A percentile compares a stretch with the other conserved stretches of the same genome.
Conservation (phyloP, 2,888 invertebrate genomes). For the Lycaena phlaeas region DNA sequence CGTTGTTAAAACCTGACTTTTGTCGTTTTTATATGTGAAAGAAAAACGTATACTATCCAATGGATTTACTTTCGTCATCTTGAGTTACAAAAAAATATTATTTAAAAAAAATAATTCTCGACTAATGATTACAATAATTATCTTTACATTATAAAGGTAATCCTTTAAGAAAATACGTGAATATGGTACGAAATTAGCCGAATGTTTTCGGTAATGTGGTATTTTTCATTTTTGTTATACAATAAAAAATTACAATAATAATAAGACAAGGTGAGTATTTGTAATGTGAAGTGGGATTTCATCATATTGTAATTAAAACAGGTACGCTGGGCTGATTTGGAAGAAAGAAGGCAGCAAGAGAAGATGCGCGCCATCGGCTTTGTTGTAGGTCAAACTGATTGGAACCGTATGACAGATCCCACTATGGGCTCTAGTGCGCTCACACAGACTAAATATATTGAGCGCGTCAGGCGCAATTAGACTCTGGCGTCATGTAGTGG, state of each 20-base stretch:
- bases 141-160: too few species aligned
- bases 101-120: too few species aligned
- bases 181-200: too few species aligned
- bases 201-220: too few species aligned
- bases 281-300: slow-evolving; percentile 31
- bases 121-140: too few species aligned
- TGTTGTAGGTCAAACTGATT: slow-evolving; percentile 97
- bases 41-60: too few species aligned
- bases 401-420: slow-evolving; percentile 96
- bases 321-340: slow-evolving; percentile 99
- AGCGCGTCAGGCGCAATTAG: slow-evolving; percentile 52
- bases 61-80: too few species aligned
- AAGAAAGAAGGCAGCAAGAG: slow-evolving; percentile 92
- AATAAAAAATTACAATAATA: background rate
- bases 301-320: slow-evolving; percentile 70
- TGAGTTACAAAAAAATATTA: too few species aligned
- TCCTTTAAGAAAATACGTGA: too few species aligned
- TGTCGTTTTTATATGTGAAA: too few species aligned
- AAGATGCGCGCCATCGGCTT: slow-evolving; percentile 96
- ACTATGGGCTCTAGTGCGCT: slow-evolving; percentile 90
- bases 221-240: too few species aligned
- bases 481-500: background rate
- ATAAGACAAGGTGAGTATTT: background rate
- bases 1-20: too few species aligned
- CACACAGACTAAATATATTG: slow-evolving; percentile 95